Percentiles rank a stretch among this genome's conserved stretches.
Evolutionary conservation across 2,888 invertebrate species (phyloP).

Genomic region (Imbricaverruca yamaguchii): DNA sequence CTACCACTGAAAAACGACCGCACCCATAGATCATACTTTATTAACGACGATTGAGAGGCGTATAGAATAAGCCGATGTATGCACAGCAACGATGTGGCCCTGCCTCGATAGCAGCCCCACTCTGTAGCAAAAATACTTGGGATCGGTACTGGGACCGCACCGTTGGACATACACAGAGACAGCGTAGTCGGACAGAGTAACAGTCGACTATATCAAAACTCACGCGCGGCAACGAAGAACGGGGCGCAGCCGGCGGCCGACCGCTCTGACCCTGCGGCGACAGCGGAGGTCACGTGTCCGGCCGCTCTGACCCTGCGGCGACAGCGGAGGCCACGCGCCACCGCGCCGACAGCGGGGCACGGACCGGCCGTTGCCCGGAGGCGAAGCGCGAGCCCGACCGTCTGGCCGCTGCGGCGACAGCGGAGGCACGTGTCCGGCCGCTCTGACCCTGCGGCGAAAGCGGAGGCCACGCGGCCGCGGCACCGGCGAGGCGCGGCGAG

Average conservation of each 20-base stretch:
- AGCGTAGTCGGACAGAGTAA: neutral
- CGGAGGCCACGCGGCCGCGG: too few species aligned
- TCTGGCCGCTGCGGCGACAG: too few species aligned
- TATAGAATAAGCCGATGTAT: neutral
- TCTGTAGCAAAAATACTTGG: neutral
- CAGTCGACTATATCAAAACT: neutral
- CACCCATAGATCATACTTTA: neutral
- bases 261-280: neutral
- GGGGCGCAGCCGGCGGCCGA: neutral
- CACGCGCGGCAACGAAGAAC: neutral
- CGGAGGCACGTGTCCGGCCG: too few species aligned
- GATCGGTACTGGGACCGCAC: neutral
- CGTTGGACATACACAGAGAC: neutral
- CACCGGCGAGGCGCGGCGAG: too few species aligned
- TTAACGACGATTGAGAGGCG: neutral
- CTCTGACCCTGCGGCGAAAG: too few species aligned
- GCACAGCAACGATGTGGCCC: neutral
- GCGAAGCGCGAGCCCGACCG: too few species aligned
- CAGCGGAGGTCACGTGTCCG: neutral
- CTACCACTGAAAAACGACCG: too few species aligned
- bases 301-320: neutral
- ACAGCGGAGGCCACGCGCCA: neutral
- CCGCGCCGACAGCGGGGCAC: too few species aligned
- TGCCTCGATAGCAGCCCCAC: constrained; percentile 8
- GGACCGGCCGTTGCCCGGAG: too few species aligned